These are phyloP conservation scores for Chloroceryle aenea DNA, from an alignment of 2,113 vertebrate genomes.

Conservation along the genomic window DNA sequence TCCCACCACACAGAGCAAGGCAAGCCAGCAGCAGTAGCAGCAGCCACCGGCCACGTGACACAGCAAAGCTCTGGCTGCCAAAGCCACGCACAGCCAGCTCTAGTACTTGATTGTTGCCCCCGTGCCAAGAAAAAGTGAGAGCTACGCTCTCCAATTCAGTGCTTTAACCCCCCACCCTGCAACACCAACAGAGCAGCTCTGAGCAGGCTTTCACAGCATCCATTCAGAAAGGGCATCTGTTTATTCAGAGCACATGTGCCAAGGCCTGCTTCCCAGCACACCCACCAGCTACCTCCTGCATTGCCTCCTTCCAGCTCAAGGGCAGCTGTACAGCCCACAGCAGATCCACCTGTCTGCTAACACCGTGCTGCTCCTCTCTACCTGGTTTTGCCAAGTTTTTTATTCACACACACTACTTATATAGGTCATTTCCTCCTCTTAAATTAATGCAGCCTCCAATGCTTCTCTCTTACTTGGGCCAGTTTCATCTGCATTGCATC, in stretches of 20 bases:
- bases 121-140: not conserved
- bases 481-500: not conserved
- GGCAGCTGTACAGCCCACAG: not conserved
- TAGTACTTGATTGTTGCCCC: not conserved
- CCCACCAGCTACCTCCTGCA: not conserved
- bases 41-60: not conserved
- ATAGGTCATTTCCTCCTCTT: not conserved
- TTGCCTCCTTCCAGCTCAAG: not conserved
- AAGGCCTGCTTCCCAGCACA: not conserved
- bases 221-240: not conserved
- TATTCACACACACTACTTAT: not conserved
- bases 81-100: not conserved
- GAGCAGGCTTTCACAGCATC: not conserved
- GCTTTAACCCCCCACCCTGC: not conserved
- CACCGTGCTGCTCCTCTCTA: not conserved
- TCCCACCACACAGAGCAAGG: not conserved
- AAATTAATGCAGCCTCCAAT: not conserved
- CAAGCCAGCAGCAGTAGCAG: not conserved
- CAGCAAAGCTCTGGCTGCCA: not conserved
- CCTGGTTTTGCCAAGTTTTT: not conserved
- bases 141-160: not conserved
- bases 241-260: not conserved
- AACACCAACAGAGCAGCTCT: not conserved
- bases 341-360: not conserved
- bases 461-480: not conserved